Conservation (phyloP, 2,797 vertebrate species). For the Cyclura pinguis region DNA sequence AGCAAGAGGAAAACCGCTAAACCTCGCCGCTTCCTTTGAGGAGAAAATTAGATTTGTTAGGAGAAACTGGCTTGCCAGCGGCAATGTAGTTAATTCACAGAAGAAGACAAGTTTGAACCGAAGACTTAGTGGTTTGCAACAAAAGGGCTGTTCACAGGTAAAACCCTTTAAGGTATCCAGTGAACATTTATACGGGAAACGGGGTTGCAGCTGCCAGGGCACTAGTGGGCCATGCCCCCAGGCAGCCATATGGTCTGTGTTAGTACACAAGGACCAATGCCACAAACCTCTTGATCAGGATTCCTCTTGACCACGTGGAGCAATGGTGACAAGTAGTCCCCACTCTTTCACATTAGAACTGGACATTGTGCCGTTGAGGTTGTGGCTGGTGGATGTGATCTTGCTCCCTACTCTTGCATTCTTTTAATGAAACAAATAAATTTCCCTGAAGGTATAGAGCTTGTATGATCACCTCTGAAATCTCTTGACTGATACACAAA, state of each 20-base stretch:
- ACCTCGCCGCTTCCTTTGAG: too few relatives aligned
- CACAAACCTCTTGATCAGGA: background rate
- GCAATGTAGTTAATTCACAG: background rate
- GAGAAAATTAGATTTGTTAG: too few relatives aligned
- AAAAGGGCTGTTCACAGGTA: too few relatives aligned
- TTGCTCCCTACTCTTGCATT: background rate
- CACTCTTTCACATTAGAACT: background rate
- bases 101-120: too few relatives aligned
- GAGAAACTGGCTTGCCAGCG: background rate
- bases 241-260: background rate
- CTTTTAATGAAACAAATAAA: background rate
- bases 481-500: background rate
- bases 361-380: background rate
- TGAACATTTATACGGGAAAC: too few relatives aligned
- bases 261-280: background rate
- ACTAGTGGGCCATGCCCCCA: background rate
- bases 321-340: background rate
- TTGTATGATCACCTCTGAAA: background rate
- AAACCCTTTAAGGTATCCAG: too few relatives aligned
- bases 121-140: too few relatives aligned
- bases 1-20: too few relatives aligned
- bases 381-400: background rate
- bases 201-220: too few relatives aligned
- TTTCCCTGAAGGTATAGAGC: background rate
- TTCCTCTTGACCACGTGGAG: background rate